phyloP scores from a whole-genome alignment of 2,888 invertebrate species.

The Euplagia quadripunctaria region DNA sequence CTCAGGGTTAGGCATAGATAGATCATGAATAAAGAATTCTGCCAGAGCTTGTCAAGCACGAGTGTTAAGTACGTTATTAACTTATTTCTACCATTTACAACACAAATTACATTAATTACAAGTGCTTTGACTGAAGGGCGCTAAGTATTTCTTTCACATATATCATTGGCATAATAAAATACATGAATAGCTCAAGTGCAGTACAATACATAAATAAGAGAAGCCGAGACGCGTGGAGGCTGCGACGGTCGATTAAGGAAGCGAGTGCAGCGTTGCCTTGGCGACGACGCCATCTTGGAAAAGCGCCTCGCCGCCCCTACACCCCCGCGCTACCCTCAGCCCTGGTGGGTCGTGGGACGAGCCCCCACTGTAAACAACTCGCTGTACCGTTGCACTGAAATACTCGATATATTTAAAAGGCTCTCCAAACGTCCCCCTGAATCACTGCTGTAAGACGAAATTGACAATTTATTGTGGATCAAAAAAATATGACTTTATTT shows the following conservation, averaged over 20 bases:
- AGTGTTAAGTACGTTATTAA: background rate
- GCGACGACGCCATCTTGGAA: conserved; percentile 85
- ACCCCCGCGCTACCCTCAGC: conserved; percentile 39
- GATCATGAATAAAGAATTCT: too few relatives aligned
- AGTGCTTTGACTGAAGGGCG: background rate
- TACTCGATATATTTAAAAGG: conserved; percentile 86
- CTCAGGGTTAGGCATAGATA: too few relatives aligned
- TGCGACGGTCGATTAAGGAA: conserved; percentile 87
- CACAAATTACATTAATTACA: background rate
- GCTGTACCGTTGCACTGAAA: conserved; percentile 86
- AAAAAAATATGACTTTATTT: conserved; percentile 62
- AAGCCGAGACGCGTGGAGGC: conserved; percentile 69
- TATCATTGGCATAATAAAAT: conserved; percentile 62
- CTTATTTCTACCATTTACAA: background rate
- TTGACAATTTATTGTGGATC: conserved; percentile 74
- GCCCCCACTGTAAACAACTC: conserved; percentile 82
- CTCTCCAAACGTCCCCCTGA: conserved; percentile 68
- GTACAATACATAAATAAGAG: conserved; percentile 83
- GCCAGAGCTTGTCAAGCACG: too few relatives aligned
- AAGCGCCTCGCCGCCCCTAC: conserved; percentile 57
- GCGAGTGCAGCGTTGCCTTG: conserved; percentile 86
- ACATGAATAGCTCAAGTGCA: conserved; percentile 75
- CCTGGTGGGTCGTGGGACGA: conserved; percentile 47
- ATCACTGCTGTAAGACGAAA: conserved; percentile 71
- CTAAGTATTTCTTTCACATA: background rate